phyloP scores from a whole-genome alignment of 2,113 vertebrate genomes.

The Aspidoscelis tigris region DNA sequence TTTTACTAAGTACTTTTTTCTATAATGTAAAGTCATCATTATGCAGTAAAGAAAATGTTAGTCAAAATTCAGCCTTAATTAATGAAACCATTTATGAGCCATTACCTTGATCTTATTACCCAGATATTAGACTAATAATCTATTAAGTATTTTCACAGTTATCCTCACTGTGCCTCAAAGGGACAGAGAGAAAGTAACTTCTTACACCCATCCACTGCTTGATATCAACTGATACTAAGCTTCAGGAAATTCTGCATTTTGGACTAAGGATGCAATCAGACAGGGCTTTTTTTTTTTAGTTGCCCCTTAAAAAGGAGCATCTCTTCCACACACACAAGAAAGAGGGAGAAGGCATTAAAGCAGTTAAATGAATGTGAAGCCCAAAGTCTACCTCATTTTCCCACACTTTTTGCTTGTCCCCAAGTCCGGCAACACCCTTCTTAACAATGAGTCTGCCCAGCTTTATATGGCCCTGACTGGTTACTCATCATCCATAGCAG shows the following conservation, averaged over 20 bases:
- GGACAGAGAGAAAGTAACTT: neutral
- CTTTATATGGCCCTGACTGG: no score
- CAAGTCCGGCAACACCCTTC: no score
- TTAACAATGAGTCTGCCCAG: no score
- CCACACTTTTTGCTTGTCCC: no score
- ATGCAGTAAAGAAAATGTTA: neutral
- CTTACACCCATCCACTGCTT: neutral
- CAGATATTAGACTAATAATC: neutral
- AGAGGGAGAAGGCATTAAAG: no score
- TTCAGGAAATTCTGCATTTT: neutral
- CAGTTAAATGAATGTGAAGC: no score
- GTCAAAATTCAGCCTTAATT: conserved; percentile 1
- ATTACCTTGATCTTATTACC: neutral
- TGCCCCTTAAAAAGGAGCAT: no score
- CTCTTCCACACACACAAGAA: no score
- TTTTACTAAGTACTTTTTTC: conserved; percentile 1
- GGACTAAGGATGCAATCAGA: neutral
- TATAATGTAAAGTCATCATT: neutral
- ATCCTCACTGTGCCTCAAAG: neutral
- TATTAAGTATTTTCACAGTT: neutral
- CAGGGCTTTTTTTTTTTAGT: no score
- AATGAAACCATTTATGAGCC: neutral
- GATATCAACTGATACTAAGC: neutral
- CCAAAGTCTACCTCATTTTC: no score
- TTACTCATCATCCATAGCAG: no score